Conservation (phyloP, 2,797 vertebrate species). For the Propithecus deckenii region DNA sequence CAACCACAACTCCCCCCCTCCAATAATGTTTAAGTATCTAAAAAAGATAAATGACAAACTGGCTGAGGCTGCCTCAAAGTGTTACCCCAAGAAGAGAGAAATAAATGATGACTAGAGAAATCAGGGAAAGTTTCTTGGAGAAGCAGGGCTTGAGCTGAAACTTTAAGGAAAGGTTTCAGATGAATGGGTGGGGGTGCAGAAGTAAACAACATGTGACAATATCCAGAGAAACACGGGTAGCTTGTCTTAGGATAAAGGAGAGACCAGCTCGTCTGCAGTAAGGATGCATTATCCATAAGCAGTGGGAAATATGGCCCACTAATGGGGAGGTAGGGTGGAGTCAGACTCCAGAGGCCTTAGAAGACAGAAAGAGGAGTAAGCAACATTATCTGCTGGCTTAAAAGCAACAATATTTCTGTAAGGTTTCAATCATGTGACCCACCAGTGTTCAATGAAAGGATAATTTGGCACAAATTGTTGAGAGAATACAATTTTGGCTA, state of each 20-base stretch:
- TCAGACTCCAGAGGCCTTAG: neutral
- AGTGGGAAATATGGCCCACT: slow-evolving; percentile 20
- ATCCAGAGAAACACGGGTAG: neutral
- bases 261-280: neutral
- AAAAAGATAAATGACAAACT: neutral
- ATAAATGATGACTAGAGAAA: neutral
- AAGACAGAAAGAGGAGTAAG: slow-evolving; percentile 39
- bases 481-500: neutral
- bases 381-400: neutral
- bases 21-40: neutral
- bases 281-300: neutral
- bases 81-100: slow-evolving; percentile 1
- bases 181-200: neutral
- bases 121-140: slow-evolving; percentile 23
- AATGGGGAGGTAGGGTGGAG: neutral
- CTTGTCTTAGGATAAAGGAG: slow-evolving; percentile 12
- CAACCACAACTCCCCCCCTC: neutral
- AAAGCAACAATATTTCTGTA: slow-evolving; percentile 53
- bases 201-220: neutral
- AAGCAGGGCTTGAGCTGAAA: neutral
- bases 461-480: neutral
- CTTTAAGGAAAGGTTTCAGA: neutral
- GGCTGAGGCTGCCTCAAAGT: neutral
- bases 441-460: neutral
- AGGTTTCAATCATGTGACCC: slow-evolving; percentile 11